Base-by-base conservation (phyloP, 2,888 invertebrate genomes). In the Leptopilina drosophilae region DNA sequence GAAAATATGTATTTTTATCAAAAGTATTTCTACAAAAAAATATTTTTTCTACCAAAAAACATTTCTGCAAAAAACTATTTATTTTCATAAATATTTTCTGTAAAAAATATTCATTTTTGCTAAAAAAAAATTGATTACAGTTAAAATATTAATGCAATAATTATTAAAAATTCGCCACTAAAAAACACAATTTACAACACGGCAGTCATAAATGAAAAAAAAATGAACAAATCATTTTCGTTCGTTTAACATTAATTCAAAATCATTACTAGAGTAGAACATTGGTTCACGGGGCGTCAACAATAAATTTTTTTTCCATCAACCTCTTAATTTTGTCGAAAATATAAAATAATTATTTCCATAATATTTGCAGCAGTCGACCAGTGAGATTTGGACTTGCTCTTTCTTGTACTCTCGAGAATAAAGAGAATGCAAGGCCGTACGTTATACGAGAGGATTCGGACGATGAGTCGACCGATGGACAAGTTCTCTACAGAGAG, bases 401-500 rank as follows among this genome's bases (percentile, higher is more conserved):
- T 82, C 92, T 96, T 89, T 95, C 96, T 81, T 95, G 95, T 91
- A 95, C 96, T 66, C 92, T 95, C 89, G 97, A 97, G 91, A 97
- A 97, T 92, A 97, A 97, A 92, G 97, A 97, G 92, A 97, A 97
- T 90, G 94, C 96, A 77, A 94, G 96, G 86, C 97, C 97, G 81
- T 96, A 95, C 93, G 94, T 94, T 86, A 95, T 95, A 89, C 93
- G 94, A 83, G 95, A 95, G 89, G 95, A 95, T 87, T 89, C 89
- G 65, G 92, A 92, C 81, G 90, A 89, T 87, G 95, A 95, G 86
- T 94, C 94, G 67, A 93, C 93, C 83, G 94, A 93, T 91, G 89
- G 93, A 89, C 90, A 94, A 93, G 95, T 96, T 83, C 94, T 96
- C 85, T 96, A 96, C 92, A 94, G 96, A 86, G 95, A 95, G 82